Conservation (phyloP, 2,797 vertebrate species). For the Paramormyrops hopkinsi region DNA sequence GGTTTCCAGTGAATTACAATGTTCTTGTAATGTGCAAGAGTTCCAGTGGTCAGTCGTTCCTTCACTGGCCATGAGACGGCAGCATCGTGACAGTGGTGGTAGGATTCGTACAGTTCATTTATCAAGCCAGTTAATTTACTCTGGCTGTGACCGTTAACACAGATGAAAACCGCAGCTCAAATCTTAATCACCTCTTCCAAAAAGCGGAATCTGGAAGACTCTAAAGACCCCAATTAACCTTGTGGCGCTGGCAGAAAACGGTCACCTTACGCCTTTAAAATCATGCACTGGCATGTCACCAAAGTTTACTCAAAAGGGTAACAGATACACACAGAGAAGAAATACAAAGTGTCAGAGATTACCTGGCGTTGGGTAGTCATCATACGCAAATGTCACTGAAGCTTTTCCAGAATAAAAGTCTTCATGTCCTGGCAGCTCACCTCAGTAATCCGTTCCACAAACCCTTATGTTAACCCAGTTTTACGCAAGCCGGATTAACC, state of each 20-base stretch:
- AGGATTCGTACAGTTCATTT: not conserved
- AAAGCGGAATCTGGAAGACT: not conserved
- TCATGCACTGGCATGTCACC: conserved; percentile 10
- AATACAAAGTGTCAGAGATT: not conserved
- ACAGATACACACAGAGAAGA: not conserved
- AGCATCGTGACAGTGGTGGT: not conserved
- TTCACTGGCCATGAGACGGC: not conserved
- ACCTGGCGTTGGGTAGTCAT: not conserved
- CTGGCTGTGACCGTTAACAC: not conserved
- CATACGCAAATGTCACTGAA: not conserved
- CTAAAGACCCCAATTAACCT: conserved; percentile 22
- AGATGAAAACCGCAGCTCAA: conserved; percentile 4
- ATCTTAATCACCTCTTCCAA: conserved; percentile 19
- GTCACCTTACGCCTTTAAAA: conserved; percentile 12
- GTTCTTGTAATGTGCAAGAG: not conserved
- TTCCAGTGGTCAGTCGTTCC: not conserved
- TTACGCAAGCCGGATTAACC: not conserved
- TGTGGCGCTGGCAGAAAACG: not conserved
- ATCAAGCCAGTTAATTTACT: not conserved
- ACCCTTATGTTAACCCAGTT: not conserved
- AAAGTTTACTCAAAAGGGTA: not conserved
- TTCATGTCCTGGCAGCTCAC: not conserved
- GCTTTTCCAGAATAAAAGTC: not conserved
- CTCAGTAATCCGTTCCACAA: not conserved
- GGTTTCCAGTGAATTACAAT: not conserved